Evolutionary conservation across 2,113 vertebrate genomes (phyloP).

Genomic region (Willisornis vidua): DNA sequence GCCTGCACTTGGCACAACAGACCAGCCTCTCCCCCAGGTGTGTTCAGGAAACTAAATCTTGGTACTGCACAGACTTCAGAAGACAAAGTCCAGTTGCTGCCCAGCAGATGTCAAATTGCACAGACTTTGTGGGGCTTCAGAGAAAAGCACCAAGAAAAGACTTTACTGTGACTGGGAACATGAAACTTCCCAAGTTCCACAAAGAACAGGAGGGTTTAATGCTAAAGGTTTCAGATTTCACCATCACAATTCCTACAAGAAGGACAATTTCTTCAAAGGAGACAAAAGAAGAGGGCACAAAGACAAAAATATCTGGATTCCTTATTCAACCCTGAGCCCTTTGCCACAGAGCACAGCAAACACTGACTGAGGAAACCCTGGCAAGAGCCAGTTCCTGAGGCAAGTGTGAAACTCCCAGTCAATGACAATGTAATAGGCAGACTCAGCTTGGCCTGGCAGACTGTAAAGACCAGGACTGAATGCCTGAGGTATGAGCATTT

Average conservation of each 20-base stretch:
- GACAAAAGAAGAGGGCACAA: background rate
- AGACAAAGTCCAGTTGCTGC: background rate
- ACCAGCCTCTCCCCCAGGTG: no score
- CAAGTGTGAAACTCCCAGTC: background rate
- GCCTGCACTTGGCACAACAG: background rate
- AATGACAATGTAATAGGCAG: background rate
- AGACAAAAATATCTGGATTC: background rate
- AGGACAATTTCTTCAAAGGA: background rate
- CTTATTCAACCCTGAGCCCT: background rate
- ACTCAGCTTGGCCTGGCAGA: background rate
- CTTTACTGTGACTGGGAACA: background rate
- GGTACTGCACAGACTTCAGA: background rate
- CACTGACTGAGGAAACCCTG: background rate
- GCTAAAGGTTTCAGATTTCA: background rate
- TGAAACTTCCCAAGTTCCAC: background rate
- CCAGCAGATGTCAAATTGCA: background rate
- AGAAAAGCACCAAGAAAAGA: background rate
- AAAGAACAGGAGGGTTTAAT: background rate
- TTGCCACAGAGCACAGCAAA: background rate
- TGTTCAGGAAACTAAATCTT: background rate
- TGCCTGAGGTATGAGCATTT: background rate
- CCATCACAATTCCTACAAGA: background rate
- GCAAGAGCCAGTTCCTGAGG: background rate
- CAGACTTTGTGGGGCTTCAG: background rate
- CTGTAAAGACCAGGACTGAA: accelerated